Evolutionary conservation across 1,140 invertebrate species (phyloP).

Genomic region (Euborellia annulipes): DNA sequence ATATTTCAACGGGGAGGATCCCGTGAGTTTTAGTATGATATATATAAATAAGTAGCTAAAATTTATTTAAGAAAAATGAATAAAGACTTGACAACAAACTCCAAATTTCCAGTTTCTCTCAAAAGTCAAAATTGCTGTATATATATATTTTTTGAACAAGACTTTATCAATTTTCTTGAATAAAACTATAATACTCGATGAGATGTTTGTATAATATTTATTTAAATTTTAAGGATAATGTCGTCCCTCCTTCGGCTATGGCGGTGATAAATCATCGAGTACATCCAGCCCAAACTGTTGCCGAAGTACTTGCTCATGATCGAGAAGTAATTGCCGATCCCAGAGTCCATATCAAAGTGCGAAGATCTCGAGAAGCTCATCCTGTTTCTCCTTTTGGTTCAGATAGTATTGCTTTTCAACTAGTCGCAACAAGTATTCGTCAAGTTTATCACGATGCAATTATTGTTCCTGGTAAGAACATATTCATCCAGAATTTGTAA

Average conservation of each 20-base stretch:
- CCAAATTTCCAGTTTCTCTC: too few species aligned
- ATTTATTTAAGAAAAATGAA: too few species aligned
- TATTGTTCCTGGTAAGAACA: conserved; percentile 32
- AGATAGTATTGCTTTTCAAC: conserved; percentile 29
- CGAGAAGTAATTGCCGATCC: conserved; percentile 31
- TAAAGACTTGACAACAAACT: too few species aligned
- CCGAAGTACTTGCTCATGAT: conserved; percentile 35
- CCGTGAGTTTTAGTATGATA: too few species aligned
- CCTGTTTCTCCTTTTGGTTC: conserved; percentile 31
- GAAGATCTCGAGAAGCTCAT: conserved; percentile 24
- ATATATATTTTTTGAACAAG: too few species aligned
- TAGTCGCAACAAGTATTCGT: conserved; percentile 29
- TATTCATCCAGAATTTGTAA: neutral
- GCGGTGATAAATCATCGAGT: conserved; percentile 38
- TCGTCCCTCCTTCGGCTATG: conserved; percentile 32
- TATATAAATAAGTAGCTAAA: too few species aligned
- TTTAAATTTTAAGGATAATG: conserved; percentile 29
- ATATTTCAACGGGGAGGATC: too few species aligned
- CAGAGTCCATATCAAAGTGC: conserved; percentile 25
- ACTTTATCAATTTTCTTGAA: too few species aligned
- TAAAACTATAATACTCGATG: too few species aligned
- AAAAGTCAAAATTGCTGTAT: too few species aligned
- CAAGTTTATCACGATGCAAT: conserved; percentile 30
- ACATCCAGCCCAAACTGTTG: conserved; percentile 32
- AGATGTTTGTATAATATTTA: neutral